These are phyloP conservation scores for Alfaro cultratus DNA, from an alignment of 2,797 vertebrate genomes.

Conservation along the genomic window DNA sequence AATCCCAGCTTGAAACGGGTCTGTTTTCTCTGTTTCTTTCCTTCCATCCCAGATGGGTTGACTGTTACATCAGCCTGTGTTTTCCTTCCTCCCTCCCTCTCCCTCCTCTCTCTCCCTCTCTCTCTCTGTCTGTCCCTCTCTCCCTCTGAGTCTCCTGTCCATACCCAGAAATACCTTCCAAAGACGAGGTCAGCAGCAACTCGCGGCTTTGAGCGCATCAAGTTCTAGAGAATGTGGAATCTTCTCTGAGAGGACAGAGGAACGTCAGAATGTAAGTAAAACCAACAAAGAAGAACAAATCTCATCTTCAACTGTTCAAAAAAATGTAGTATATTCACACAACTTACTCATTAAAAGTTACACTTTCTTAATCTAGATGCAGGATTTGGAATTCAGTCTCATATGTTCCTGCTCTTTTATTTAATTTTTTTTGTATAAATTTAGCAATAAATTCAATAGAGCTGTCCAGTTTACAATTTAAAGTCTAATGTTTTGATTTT, in stretches of 20 bases:
- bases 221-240: constrained; percentile 63
- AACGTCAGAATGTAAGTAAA: constrained; percentile 65
- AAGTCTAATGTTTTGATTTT: not conserved
- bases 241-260: constrained; percentile 47
- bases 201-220: constrained; percentile 46
- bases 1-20: constrained; percentile 87
- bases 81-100: constrained; percentile 43
- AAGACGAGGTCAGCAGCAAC: constrained; percentile 64
- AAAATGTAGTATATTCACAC: too few species aligned
- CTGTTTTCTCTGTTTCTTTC: constrained; percentile 75
- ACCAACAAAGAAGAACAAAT: constrained; percentile 8
- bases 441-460: not conserved
- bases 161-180: constrained; percentile 56
- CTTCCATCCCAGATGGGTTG: constrained; percentile 45
- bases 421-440: not conserved
- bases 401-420: not conserved
- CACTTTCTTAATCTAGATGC: not conserved
- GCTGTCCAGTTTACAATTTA: not conserved
- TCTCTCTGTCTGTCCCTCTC: constrained; percentile 8
- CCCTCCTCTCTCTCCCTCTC: not conserved
- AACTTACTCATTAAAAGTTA: not conserved
- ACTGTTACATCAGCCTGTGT: constrained; percentile 71
- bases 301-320: not conserved
- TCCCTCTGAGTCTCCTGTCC: constrained; percentile 45
- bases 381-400: not conserved